These are phyloP conservation scores for Acrobeloides nanus DNA, from an alignment of 2,888 invertebrate genomes.

Conservation along the genomic window DNA sequence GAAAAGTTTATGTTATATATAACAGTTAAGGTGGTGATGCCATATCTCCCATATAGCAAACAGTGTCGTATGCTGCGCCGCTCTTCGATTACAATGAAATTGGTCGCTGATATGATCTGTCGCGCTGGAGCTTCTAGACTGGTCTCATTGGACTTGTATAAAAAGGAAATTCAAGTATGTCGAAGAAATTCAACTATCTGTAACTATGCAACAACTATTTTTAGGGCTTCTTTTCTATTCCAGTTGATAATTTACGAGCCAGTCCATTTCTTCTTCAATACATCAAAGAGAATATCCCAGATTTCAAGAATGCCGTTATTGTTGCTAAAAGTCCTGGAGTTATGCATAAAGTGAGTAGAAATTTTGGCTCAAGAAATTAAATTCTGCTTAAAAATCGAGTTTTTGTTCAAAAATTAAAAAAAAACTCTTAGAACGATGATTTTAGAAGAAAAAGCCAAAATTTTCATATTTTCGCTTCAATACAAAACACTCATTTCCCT, in stretches of 20 bases:
- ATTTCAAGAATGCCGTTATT: conserved; percentile 93
- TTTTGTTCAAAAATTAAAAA: too few species aligned
- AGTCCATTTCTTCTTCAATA: conserved; percentile 84
- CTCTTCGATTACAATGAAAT: conserved; percentile 89
- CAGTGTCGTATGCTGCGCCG: conserved; percentile 95
- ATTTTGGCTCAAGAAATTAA: too few species aligned
- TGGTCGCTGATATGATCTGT: conserved; percentile 91
- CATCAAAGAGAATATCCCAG: conserved; percentile 68
- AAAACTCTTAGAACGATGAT: too few species aligned
- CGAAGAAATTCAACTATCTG: background rate
- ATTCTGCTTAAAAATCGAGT: too few species aligned
- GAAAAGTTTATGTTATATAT: conserved; percentile 92
- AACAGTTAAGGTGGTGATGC: conserved; percentile 91
- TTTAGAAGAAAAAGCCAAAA: too few species aligned
- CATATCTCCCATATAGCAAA: conserved; percentile 84
- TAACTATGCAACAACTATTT: conserved; percentile 4
- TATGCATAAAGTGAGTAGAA: conserved; percentile 67
- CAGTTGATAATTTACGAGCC: conserved; percentile 91
- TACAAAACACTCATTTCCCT: too few species aligned
- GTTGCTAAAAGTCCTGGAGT: conserved; percentile 93
- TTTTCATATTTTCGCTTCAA: too few species aligned
- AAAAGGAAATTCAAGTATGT: conserved; percentile 28
- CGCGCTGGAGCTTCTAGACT: conserved; percentile 74
- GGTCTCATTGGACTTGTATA: conserved; percentile 92
- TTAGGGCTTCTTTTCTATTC: conserved; percentile 95